Evolutionary conservation across 1,140 invertebrate species (phyloP).

Genomic region (Microplitis mediator): DNA sequence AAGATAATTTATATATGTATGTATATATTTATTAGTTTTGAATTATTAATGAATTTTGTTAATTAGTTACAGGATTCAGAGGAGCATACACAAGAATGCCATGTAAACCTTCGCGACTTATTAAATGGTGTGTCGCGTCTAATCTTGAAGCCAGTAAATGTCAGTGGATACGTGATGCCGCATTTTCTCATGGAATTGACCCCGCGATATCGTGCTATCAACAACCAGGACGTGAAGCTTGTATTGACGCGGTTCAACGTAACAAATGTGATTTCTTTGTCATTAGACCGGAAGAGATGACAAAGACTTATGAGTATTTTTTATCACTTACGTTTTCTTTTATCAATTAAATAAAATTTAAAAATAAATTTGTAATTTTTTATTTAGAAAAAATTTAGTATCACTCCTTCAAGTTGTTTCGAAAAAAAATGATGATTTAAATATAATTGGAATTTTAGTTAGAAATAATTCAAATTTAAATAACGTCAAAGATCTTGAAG

Average conservation of each 20-base stretch:
- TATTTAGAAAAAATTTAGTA: slow-evolving; percentile 63
- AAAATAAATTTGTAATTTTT: slow-evolving; percentile 6
- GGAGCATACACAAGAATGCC: slow-evolving; percentile 69
- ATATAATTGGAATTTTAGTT: slow-evolving; percentile 74
- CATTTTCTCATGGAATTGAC: slow-evolving; percentile 72
- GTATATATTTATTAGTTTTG: background rate
- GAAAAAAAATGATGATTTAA: slow-evolving; percentile 65
- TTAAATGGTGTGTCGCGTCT: slow-evolving; percentile 62
- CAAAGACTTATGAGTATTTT: slow-evolving; percentile 53
- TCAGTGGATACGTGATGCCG: slow-evolving; percentile 72
- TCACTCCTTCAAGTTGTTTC: slow-evolving; percentile 72
- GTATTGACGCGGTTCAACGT: slow-evolving; percentile 69
- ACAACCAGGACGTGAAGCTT: slow-evolving; percentile 62
- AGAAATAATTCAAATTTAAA: slow-evolving; percentile 66
- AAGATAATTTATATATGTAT: slow-evolving; percentile 23
- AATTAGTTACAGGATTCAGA: slow-evolving; percentile 65
- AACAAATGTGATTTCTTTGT: slow-evolving; percentile 71
- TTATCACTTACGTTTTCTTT: background rate
- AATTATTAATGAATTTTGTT: background rate
- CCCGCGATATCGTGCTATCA: slow-evolving; percentile 74
- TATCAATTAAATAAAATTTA: background rate
- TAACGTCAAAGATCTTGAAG: slow-evolving; percentile 68
- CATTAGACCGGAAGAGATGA: slow-evolving; percentile 66
- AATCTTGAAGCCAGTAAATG: slow-evolving; percentile 75
- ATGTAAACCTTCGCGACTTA: slow-evolving; percentile 69